Percentiles rank a stretch among this genome's conserved stretches.
Evolutionary conservation across 2,888 invertebrate genomes (phyloP).

Genomic region (Patella depressa): DNA sequence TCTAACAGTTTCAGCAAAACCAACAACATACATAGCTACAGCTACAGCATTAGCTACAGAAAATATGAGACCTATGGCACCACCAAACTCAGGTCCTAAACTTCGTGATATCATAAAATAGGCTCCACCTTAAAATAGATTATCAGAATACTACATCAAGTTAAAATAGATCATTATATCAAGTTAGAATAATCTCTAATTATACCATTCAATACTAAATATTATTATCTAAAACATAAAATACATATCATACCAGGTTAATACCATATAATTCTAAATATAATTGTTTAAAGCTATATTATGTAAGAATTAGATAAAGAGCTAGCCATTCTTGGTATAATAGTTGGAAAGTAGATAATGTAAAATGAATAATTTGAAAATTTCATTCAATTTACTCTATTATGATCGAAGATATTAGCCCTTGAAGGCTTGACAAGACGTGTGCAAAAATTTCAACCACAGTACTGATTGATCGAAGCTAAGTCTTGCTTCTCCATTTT

Average conservation of each 20-base stretch:
- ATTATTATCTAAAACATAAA: not conserved
- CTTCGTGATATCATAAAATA: constrained; percentile 98
- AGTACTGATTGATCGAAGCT: no score
- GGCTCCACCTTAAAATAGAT: constrained; percentile 81
- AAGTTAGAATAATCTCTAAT: not conserved
- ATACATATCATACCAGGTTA: not conserved
- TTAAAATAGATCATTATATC: not conserved
- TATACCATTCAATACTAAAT: not conserved
- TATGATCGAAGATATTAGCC: no score
- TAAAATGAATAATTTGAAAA: no score
- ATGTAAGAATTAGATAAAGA: no score
- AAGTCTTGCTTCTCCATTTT: no score
- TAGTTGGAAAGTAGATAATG: no score
- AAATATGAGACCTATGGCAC: constrained; percentile 94
- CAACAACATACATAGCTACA: constrained; percentile 97
- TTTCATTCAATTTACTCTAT: no score
- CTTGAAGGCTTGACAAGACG: no score
- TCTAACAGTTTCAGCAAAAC: constrained; percentile 91
- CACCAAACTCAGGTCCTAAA: constrained; percentile 96
- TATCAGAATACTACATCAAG: not conserved
- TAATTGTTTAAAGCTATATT: no score
- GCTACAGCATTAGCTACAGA: constrained; percentile 97
- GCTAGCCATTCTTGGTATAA: no score
- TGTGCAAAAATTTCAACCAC: no score
- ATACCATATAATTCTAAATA: no score